These are phyloP conservation scores for Tortricodes alternella DNA, from an alignment of 2,888 invertebrate genomes.

Conservation along the genomic window DNA sequence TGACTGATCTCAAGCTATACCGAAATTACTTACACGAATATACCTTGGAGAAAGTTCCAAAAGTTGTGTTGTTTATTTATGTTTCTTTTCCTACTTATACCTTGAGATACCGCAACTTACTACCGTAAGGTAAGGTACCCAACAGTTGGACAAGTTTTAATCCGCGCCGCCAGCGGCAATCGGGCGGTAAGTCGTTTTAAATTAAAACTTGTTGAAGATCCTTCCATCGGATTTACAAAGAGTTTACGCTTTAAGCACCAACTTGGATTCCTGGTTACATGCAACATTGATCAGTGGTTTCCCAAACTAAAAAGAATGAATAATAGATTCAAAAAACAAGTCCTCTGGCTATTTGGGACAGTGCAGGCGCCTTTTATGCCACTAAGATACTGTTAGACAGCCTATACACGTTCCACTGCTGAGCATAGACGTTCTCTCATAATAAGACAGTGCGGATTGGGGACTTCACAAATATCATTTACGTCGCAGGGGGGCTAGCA, in stretches of 20 bases:
- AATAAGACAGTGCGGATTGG: no score
- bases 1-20: not conserved
- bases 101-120: slow-evolving; percentile 10
- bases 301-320: no score
- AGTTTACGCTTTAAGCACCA: slow-evolving; percentile 44
- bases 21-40: slow-evolving; percentile 15
- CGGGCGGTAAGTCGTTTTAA: slow-evolving; percentile 71
- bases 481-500: no score
- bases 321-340: no score
- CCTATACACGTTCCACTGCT: no score
- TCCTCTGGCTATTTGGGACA: no score
- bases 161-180: slow-evolving; percentile 59
- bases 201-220: slow-evolving; percentile 66
- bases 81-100: slow-evolving; percentile 44
- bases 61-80: slow-evolving; percentile 42
- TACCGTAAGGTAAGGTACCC: slow-evolving; percentile 42
- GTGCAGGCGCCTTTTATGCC: no score
- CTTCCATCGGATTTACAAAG: slow-evolving; percentile 52
- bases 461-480: no score
- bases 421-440: no score
- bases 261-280: slow-evolving; percentile 9
- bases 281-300: not conserved
- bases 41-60: slow-evolving; percentile 8
- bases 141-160: slow-evolving; percentile 59
- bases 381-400: no score